These are phyloP conservation scores for Knipowitschia caucasica DNA, from an alignment of 2,797 vertebrate species.

Conservation along the genomic window DNA sequence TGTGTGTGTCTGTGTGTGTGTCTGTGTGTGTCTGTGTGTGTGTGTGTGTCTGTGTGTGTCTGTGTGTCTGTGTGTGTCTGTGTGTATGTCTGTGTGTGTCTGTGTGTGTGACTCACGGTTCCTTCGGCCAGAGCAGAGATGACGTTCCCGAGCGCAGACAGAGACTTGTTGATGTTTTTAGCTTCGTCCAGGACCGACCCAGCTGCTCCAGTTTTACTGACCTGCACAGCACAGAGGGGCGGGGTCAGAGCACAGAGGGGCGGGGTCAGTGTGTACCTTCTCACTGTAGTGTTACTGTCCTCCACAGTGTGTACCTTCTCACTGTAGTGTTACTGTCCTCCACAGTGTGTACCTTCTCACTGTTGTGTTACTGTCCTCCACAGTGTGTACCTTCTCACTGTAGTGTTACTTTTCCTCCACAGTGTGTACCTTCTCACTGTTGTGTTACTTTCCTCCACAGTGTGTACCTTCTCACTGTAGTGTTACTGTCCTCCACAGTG, in stretches of 20 bases:
- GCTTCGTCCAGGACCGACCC: slow-evolving; percentile 95
- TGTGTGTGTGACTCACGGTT: slow-evolving; percentile 78
- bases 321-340: no score
- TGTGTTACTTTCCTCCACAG: not conserved
- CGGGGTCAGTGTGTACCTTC: slow-evolving; percentile 80
- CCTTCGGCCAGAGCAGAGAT: slow-evolving; percentile 97
- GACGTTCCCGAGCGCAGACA: slow-evolving; percentile 95
- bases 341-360: slow-evolving; percentile 82
- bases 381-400: slow-evolving; percentile 84
- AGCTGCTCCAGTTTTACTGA: slow-evolving; percentile 98
- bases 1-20: no score
- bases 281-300: no score
- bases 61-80: no score
- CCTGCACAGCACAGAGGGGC: slow-evolving; percentile 65
- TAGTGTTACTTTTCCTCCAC: no score
- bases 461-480: slow-evolving; percentile 88
- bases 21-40: no score
- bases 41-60: no score
- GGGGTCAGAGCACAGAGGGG: not conserved
- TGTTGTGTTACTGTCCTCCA: no score
- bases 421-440: slow-evolving; percentile 85
- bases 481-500: not conserved
- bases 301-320: slow-evolving; percentile 80
- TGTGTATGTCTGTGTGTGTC: no score
- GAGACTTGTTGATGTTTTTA: slow-evolving; percentile 98